phyloP scores from a whole-genome alignment of 2,888 invertebrate species.

The Boloria selene region DNA sequence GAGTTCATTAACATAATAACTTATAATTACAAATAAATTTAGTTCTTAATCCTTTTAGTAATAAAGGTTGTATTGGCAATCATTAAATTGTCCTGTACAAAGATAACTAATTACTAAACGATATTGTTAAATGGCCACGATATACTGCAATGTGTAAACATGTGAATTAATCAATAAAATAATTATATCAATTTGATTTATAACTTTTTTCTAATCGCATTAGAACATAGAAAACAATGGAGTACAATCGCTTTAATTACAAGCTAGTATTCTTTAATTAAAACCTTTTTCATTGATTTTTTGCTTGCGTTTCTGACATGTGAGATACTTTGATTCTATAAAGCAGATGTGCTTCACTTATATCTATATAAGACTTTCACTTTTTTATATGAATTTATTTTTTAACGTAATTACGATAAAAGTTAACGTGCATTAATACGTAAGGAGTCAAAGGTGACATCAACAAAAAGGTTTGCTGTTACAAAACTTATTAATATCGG shows the following conservation, averaged over 20 bases:
- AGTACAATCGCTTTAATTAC: not conserved
- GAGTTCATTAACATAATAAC: constrained; percentile 34
- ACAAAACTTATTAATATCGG: constrained; percentile 13
- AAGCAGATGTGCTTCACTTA: no score
- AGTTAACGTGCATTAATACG: not conserved
- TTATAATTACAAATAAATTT: constrained; percentile 15
- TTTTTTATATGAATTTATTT: not conserved
- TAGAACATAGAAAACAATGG: not conserved
- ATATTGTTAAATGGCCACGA: constrained; percentile 37
- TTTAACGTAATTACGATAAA: not conserved
- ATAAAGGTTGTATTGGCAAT: constrained; percentile 16
- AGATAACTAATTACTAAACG: constrained; percentile 31
- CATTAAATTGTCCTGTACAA: not conserved
- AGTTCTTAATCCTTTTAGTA: not conserved
- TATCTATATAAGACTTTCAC: not conserved
- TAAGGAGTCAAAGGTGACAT: not conserved
- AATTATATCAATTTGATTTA: constrained; percentile 39
- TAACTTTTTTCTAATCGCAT: constrained; percentile 11
- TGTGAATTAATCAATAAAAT: constrained; percentile 49
- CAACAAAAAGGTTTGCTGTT: no score
- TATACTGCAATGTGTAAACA: constrained; percentile 48
- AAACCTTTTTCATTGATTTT: no score
- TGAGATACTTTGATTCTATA: not conserved
- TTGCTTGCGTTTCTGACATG: constrained; percentile 1
- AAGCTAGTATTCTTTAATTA: constrained; percentile 4